Base-by-base conservation (phyloP, 2,888 invertebrate species). In the Mesorhabditis sp. region DNA sequence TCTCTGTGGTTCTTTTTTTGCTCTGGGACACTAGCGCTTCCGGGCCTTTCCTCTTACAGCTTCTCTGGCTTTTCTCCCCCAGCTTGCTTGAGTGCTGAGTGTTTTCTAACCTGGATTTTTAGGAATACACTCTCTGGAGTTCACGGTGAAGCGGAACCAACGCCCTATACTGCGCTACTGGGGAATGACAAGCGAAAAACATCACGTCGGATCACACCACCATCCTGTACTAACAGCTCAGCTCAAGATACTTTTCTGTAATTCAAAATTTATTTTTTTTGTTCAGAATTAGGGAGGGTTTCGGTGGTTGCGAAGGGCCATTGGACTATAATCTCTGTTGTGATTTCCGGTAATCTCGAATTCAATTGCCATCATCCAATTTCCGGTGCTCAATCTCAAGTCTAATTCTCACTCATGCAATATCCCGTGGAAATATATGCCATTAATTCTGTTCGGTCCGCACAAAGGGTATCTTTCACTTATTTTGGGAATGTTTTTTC, bases 191-290 rank as follows among this genome's bases (percentile, higher is more conserved):
- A n/a, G 58, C 7, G 58, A 50, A 50, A 50, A 62, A 69, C 80
- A 62, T 76, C 77, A 44, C 77, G 78, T 4, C 74, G 82, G 41
- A 82, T 81, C 68, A 77, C 75, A 61, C 79, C 81, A 2, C 82
- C 79, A n/a, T 80, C 80, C 45, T 80, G 79, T 7, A 82, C 76
- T 66, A 79, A 82, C 43, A 82, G 79, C 70, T 80, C 78, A n/a
- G 84, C 84, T 61, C 83, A 84, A 68, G 84, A 84, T 71, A 84
- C 84, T 4, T 84, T 83, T 67, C 67, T 83, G 28, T 83, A 67
- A 76, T 45, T 15, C 43, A 67, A 28, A 28, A 28, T 28, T 28
- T 28, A 1, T 28, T 28, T 28, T 28, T 28, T 28, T 28, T 28
- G 28, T 28, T 28, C 28, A 28, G 28, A 28, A 28, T 28, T 28